Conservation (phyloP, 2,797 vertebrate genomes). For the Semaprochilodus insignis region DNA sequence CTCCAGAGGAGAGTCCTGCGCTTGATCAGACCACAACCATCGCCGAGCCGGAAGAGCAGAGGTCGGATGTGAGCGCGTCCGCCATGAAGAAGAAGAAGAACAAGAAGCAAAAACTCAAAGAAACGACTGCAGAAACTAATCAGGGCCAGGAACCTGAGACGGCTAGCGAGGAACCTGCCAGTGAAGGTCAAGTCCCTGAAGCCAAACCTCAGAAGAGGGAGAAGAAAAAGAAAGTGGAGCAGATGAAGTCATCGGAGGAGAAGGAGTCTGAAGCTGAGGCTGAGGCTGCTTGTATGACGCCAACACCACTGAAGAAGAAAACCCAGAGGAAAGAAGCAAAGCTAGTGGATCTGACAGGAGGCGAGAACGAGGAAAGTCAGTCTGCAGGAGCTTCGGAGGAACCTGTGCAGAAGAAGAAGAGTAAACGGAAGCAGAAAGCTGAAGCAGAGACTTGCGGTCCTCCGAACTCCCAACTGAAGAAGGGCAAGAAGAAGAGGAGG, state of each 20-base stretch:
- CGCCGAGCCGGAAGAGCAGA: background rate
- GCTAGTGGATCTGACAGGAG: background rate
- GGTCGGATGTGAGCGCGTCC: too few species aligned
- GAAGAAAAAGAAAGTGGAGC: slow-evolving; percentile 13
- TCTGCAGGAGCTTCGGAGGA: background rate
- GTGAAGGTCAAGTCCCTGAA: background rate
- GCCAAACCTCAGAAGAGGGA: background rate
- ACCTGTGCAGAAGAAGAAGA: background rate
- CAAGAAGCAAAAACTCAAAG: slow-evolving; percentile 23
- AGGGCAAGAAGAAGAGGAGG: slow-evolving; percentile 27
- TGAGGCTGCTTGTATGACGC: background rate
- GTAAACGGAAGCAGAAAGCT: background rate
- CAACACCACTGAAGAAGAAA: background rate
- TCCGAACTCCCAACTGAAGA: slow-evolving; percentile 21
- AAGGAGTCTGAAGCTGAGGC: background rate
- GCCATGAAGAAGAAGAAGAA: slow-evolving; percentile 52
- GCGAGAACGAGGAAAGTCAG: background rate
- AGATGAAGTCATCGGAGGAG: background rate
- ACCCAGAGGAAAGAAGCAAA: slow-evolving; percentile 3
- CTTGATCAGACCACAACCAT: background rate
- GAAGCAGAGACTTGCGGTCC: background rate
- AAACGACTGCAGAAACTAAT: background rate
- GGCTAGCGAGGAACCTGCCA: background rate
- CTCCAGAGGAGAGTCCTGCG: background rate
- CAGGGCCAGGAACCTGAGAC: background rate